Percentiles rank a stretch among this genome's conserved stretches.
phyloP scores from a whole-genome alignment of 2,113 vertebrate species.

The Callopanchax toddi region DNA sequence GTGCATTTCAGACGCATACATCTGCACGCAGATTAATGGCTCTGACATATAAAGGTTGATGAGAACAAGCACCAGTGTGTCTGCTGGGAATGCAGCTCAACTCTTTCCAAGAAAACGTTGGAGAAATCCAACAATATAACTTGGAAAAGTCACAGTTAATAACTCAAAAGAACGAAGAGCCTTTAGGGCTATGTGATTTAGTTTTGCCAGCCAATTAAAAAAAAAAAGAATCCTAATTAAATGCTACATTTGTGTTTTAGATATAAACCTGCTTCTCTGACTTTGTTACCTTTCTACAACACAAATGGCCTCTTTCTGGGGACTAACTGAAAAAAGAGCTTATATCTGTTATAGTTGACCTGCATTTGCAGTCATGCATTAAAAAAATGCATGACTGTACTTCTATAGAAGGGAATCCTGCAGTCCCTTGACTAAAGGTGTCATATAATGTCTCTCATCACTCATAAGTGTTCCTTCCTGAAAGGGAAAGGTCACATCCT shows the following conservation, averaged over 20 bases:
- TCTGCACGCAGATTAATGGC: neutral
- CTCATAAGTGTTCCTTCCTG: slow-evolving; percentile 51
- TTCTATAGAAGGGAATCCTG: slow-evolving; percentile 25
- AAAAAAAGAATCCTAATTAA: neutral
- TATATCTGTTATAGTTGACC: too few species aligned
- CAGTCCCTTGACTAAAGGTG: slow-evolving; percentile 24
- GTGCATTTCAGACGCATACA: neutral
- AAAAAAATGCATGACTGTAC: slow-evolving; percentile 16
- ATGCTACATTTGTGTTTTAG: neutral
- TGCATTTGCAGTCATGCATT: too few species aligned
- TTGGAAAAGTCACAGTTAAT: neutral
- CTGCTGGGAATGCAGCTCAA: neutral
- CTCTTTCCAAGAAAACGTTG: neutral
- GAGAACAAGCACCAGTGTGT: slow-evolving; percentile 1
- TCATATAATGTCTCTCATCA: slow-evolving; percentile 54
- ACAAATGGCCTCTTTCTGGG: neutral
- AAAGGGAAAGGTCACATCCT: slow-evolving; percentile 62
- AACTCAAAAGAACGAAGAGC: neutral
- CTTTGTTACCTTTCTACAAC: neutral
- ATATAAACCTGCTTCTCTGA: neutral
- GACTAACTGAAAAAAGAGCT: slow-evolving; percentile 2
- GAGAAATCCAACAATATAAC: slow-evolving; percentile 3
- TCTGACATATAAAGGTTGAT: neutral
- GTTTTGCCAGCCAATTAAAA: neutral
- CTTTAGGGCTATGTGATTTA: neutral